phyloP scores from a whole-genome alignment of 1,140 invertebrate species.

The Drosophila melanogaster region Release_6_plus_ISO1_MT NT_037436.4:4223501-4224000 shows the following conservation, averaged over 20 bases:
- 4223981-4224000: conserved; percentile 19
- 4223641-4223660: conserved; percentile 62
- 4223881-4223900: conserved; percentile 48
- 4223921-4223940: conserved; percentile 67
- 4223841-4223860: conserved; percentile 63
- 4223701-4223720: conserved; percentile 22
- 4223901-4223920: conserved; percentile 32
- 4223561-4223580: conserved; percentile 1
- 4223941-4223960: conserved; percentile 56
- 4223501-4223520: conserved; percentile 4
- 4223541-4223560: not conserved
- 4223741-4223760: conserved; percentile 34
- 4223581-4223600: conserved; percentile 19
- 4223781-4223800: conserved; percentile 39
- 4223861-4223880: conserved; percentile 40
- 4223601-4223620: conserved; percentile 3
- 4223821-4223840: conserved; percentile 41
- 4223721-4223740: conserved; percentile 33
- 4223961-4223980: conserved; percentile 63
- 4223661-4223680: conserved; percentile 61
- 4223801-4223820: conserved; percentile 44
- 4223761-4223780: conserved; percentile 2
- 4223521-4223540: conserved; percentile 20
- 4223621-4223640: conserved; percentile 5
- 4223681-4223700: conserved; percentile 7